Evolutionary conservation across 2,113 vertebrate genomes (phyloP).

Genomic region (Callospermophilus lateralis): DNA sequence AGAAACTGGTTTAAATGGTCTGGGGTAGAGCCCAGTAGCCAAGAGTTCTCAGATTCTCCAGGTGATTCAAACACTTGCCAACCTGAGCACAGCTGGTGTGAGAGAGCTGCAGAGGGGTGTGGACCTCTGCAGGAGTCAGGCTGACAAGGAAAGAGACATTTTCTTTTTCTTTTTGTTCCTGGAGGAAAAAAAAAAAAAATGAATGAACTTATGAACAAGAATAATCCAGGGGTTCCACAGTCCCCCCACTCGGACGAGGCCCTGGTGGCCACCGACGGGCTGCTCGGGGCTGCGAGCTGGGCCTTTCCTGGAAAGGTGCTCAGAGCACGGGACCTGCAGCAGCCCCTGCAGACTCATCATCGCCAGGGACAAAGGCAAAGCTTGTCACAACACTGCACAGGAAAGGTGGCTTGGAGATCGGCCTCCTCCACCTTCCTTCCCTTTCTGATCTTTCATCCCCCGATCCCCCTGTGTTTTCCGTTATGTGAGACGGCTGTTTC

Average conservation of each 20-base stretch:
- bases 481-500: not conserved
- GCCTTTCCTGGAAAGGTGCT: too few species aligned
- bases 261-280: fast-evolving
- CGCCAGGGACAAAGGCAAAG: not conserved
- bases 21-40: not conserved
- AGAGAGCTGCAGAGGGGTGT: not conserved
- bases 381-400: fast-evolving
- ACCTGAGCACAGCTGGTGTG: not conserved
- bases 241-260: fast-evolving
- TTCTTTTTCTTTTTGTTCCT: not conserved
- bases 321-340: fast-evolving
- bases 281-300: fast-evolving
- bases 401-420: fast-evolving
- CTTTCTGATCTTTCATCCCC: not conserved
- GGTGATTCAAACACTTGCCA: not conserved
- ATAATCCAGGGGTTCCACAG: not conserved
- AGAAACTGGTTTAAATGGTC: too few species aligned
- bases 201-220: not conserved
- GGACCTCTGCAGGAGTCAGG: not conserved
- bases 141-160: not conserved
- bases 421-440: not conserved
- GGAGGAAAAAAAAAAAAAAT: not conserved
- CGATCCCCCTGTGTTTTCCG: not conserved
- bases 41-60: not conserved
- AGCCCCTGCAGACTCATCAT: too few species aligned